Evolutionary conservation across 2,113 vertebrate species (phyloP).

Genomic region (Pithys albifrons): DNA sequence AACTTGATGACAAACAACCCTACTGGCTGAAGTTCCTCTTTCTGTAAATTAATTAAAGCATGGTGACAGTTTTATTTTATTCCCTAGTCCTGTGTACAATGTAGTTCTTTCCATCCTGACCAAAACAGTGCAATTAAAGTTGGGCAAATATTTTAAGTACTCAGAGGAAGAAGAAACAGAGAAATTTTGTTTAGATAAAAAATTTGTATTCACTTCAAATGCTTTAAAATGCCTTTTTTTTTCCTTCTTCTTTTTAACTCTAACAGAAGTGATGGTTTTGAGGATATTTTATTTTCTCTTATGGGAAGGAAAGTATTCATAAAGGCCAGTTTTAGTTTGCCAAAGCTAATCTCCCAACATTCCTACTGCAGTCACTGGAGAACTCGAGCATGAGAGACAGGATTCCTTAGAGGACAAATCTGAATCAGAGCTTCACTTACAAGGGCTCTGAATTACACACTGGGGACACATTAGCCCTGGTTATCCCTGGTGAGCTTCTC

Average conservation of each 20-base stretch:
- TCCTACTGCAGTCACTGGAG: neutral
- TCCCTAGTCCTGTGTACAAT: neutral
- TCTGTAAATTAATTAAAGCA: constrained; percentile 33
- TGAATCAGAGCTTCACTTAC: neutral
- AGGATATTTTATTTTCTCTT: neutral
- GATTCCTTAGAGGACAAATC: neutral
- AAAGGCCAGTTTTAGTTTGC: neutral
- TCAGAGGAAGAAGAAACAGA: neutral
- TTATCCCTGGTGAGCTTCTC: neutral
- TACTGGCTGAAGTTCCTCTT: constrained; percentile 12
- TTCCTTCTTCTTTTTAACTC: neutral
- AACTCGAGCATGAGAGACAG: neutral
- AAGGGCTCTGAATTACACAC: neutral
- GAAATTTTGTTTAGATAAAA: neutral
- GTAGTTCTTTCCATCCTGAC: neutral
- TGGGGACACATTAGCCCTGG: neutral
- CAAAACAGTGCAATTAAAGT: neutral
- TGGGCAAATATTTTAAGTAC: neutral
- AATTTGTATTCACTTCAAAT: neutral
- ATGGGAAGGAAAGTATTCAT: neutral
- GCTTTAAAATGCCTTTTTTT: neutral
- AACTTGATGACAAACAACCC: neutral
- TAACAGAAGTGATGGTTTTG: neutral
- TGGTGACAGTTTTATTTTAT: constrained; percentile 13
- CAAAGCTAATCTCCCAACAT: neutral